phyloP scores from a whole-genome alignment of 2,888 invertebrate species.

The Nymphalis urticae region DNA sequence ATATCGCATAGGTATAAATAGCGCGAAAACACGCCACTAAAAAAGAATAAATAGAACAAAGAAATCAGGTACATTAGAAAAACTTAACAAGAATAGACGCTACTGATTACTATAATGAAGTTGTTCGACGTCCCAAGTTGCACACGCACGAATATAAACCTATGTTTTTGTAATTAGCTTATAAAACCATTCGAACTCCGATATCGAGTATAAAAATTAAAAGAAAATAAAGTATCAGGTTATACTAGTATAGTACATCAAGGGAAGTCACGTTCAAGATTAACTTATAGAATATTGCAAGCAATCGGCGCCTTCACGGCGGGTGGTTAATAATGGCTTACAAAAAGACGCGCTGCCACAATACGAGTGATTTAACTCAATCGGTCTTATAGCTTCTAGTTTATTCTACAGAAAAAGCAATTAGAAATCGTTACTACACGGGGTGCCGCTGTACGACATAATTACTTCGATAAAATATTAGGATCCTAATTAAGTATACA shows the following conservation, averaged over 20 bases:
- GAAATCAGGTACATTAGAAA: no score
- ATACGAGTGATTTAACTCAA: slow-evolving; percentile 25
- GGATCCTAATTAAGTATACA: slow-evolving; percentile 1
- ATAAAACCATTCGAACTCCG: not conserved
- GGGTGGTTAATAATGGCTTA: slow-evolving; percentile 55
- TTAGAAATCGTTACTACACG: slow-evolving; percentile 22
- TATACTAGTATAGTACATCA: not conserved
- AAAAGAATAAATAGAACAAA: no score
- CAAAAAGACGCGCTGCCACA: slow-evolving; percentile 43
- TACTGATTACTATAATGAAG: no score
- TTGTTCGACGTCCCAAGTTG: no score
- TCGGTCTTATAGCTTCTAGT: slow-evolving; percentile 7
- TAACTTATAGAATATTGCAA: slow-evolving; percentile 18
- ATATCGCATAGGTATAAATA: no score
- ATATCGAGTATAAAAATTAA: not conserved
- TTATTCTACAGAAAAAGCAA: slow-evolving; percentile 25
- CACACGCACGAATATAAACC: no score
- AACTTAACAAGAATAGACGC: no score
- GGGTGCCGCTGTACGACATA: slow-evolving; percentile 19
- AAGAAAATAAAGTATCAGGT: slow-evolving; percentile 4
- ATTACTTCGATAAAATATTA: slow-evolving; percentile 18
- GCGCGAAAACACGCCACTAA: no score
- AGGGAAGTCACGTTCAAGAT: slow-evolving; percentile 20
- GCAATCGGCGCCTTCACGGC: slow-evolving; percentile 41
- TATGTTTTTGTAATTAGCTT: no score